Base-by-base conservation (phyloP, 2,113 vertebrate genomes). In the Chaetops frenatus region DNA sequence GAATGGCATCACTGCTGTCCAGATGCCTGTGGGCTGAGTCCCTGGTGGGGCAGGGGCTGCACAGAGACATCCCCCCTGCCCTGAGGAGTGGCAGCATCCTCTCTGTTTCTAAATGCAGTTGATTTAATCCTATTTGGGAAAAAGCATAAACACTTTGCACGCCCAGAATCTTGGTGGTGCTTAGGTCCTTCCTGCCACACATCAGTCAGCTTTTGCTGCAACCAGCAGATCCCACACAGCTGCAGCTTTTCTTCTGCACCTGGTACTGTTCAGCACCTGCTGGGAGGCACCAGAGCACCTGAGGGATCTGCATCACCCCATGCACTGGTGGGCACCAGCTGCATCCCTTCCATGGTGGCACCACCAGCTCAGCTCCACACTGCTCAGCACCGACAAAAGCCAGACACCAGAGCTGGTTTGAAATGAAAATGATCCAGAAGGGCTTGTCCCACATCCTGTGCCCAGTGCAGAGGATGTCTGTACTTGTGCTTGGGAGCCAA, bases 11-110 rank as follows among this genome's bases (percentile, higher is more conserved):
- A 1, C 51, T 78, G 67, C 40, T 4, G 1, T 16, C 54, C 65
- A 69, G 10, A 31, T 4, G 0, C 38, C 54, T 23, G 3, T 0
- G 1, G 3, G 0, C 8, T 42, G 10, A 16, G 31, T 31, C 48
- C 15, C 54, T 83, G 67, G 1, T 3, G 3, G 36, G 31, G 4
- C 36, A 25, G 50, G 25, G 45, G 23, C 69, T 73, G 50, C 61
- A 27, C 4, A 5, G 33, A 58, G 11, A 42, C 15, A 15, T 12
- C 5, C 7, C 3, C 14, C 13, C 40, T 51, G 24, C 28, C 50
- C 58, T 20, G 21, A 3, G 6, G 44, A 81, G 45, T 0, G 1
- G 6, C 66, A 74, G 15, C 58, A 40, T 23, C 57, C 57, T 56
- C 8, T 48, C 70, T 24, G 12, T 53, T 7, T 1, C 31, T 51